These are phyloP conservation scores for Solea solea DNA, from an alignment of 2,113 vertebrate genomes.

Conservation along the genomic window DNA sequence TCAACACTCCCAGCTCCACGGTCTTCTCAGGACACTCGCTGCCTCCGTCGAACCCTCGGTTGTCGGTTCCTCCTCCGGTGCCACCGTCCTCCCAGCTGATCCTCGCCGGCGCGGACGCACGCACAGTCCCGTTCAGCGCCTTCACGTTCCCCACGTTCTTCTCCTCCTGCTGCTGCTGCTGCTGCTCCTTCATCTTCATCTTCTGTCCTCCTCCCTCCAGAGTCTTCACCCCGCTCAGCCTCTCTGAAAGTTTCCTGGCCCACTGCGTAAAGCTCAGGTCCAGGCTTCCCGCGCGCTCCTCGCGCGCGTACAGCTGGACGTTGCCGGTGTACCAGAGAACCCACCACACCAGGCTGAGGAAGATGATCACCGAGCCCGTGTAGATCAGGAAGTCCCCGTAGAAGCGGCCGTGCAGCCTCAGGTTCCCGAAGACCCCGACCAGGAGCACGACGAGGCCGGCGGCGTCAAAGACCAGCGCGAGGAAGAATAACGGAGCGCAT, in stretches of 20 bases:
- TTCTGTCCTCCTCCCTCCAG: slow-evolving; percentile 54
- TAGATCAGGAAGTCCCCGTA: slow-evolving; percentile 84
- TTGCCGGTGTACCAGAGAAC: slow-evolving; percentile 82
- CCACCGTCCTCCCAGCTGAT: slow-evolving; percentile 44
- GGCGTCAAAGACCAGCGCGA: slow-evolving; percentile 73
- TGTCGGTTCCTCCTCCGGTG: slow-evolving; percentile 52
- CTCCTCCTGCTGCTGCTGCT: slow-evolving; percentile 32
- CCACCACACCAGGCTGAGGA: slow-evolving; percentile 82
- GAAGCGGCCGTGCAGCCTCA: slow-evolving; percentile 68
- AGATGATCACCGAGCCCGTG: slow-evolving; percentile 80
- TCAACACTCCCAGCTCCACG: slow-evolving; percentile 68
- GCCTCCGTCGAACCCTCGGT: slow-evolving; percentile 66
- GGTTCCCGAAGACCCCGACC: slow-evolving; percentile 81
- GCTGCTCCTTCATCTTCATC: slow-evolving; percentile 40
- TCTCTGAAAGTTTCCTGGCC: slow-evolving; percentile 76
- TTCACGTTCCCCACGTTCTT: neutral
- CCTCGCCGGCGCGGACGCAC: slow-evolving; percentile 21
- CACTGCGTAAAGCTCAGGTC: slow-evolving; percentile 70
- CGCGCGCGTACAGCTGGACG: slow-evolving; percentile 49
- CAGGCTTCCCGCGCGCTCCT: slow-evolving; percentile 40
- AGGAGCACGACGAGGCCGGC: slow-evolving; percentile 70
- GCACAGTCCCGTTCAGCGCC: slow-evolving; percentile 23
- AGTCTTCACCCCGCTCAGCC: slow-evolving; percentile 59
- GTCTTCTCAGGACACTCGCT: slow-evolving; percentile 52
- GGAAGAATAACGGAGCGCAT: slow-evolving; percentile 67